Base-by-base conservation (phyloP, 2,888 invertebrate species). In the Orthosia cruda region DNA sequence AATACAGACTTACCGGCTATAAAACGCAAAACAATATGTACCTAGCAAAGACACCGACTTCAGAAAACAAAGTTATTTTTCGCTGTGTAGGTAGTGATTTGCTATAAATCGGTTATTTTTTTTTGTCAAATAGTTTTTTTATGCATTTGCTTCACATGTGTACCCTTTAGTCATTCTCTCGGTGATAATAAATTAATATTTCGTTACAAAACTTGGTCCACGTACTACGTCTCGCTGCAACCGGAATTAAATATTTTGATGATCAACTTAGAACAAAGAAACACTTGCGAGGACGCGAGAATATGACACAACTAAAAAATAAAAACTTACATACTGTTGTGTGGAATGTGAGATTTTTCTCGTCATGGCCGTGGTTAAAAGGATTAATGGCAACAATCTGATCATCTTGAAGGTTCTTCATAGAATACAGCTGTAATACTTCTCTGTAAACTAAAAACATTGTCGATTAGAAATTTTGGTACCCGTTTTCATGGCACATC, bases 241-340 rank as follows among this genome's bases (percentile, higher is more conserved):
- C 40, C 55, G 3, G 4, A 5, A 5, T 13, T 4, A 13, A 55
- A 15, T 40, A 40, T 9, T 40, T 40, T 7, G 0, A 55, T 13
- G 55, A 23, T 55, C 15, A 13, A 54, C 20, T 54, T n/a, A 54
- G 52, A n/a, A 5, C 13, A 54, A 54, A 20, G 20, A 2, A 13
- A 13, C 23, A 15, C 3, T 2, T 26, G 11, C 4, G 4, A 11
- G 12, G 1, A 13, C 23, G 11, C 4, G 9, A 16, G 12, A 9
- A 13, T 13, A 2, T 4, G 23, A 18, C 2, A 26, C 2, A 18
- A n/a, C 2, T n/a, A 7, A 1, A 50, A 3, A 50, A n/a, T n/a
- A n/a, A n/a, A n/a, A 18, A 79, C 62, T 77, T 47, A 71, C 62
- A 15, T 57, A 40, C 7, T 50, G 20, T 16, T 20, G 49, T 4